Evolutionary conservation across 2,888 invertebrate species (phyloP).

Genomic region (Tipula vernalis): DNA sequence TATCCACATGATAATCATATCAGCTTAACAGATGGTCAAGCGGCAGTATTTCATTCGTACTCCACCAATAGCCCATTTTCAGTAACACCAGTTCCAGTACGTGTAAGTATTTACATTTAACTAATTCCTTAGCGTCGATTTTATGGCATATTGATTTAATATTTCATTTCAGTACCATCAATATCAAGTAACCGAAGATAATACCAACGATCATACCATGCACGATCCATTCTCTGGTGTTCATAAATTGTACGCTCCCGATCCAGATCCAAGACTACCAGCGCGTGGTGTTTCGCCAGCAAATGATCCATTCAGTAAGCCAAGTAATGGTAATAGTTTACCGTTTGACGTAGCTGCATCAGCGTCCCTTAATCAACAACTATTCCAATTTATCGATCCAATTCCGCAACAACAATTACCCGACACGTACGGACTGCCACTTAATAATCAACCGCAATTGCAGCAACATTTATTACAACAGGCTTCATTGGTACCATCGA

Average conservation of each 20-base stretch:
- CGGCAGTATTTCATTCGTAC: neutral
- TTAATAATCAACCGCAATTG: constrained; percentile 34
- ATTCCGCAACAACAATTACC: constrained; percentile 36
- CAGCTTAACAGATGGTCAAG: neutral
- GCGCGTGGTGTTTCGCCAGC: constrained; percentile 33
- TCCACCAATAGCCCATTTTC: neutral
- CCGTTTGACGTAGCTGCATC: constrained; percentile 29
- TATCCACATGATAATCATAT: constrained; percentile 28
- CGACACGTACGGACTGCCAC: constrained; percentile 36
- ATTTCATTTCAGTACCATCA: constrained; percentile 23
- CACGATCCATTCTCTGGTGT: constrained; percentile 32
- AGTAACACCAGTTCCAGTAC: neutral
- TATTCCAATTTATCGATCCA: constrained; percentile 35
- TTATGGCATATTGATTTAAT: neutral
- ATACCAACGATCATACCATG: constrained; percentile 33
- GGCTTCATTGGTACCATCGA: constrained; percentile 24
- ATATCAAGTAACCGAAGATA: constrained; percentile 43
- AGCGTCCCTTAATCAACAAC: constrained; percentile 33
- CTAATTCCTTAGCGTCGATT: neutral
- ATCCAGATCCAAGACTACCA: constrained; percentile 38
- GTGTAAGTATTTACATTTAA: neutral
- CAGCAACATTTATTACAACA: constrained; percentile 27
- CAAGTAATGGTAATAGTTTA: constrained; percentile 34
- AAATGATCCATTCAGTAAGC: constrained; percentile 32
- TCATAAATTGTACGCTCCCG: constrained; percentile 38